Percentiles rank a stretch among this genome's conserved stretches.
phyloP scores from a whole-genome alignment of 2,888 invertebrate genomes.

The Rapana venosa region DNA sequence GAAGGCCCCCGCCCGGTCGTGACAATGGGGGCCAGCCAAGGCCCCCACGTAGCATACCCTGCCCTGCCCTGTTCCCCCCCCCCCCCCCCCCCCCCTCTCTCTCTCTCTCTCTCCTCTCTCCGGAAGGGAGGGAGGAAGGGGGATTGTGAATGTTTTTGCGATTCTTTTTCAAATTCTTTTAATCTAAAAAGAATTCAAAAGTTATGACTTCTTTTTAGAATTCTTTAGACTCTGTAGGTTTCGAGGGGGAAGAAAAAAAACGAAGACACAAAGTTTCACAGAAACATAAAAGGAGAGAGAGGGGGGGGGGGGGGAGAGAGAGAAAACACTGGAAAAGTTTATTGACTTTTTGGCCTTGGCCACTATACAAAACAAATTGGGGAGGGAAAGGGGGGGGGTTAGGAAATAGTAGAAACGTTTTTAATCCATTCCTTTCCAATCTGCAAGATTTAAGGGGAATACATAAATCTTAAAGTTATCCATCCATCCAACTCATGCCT shows the following conservation, averaged over 20 bases:
- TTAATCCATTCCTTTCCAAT: too few species aligned
- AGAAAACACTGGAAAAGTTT: too few species aligned
- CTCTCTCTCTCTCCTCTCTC: neutral
- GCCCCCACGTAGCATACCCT: neutral
- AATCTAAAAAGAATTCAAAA: too few species aligned
- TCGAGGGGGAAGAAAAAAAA: neutral
- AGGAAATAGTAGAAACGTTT: too few species aligned
- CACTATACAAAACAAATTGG: neutral
- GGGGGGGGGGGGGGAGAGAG: neutral
- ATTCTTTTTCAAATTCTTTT: neutral
- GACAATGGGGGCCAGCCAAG: neutral
- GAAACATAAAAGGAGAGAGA: conserved; percentile 1
- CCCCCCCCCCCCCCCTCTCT: neutral
- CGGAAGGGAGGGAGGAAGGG: too few species aligned
- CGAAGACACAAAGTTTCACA: too few species aligned
- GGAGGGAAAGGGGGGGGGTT: neutral
- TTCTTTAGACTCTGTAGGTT: neutral
- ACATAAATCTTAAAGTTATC: too few species aligned
- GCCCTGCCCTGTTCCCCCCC: neutral
- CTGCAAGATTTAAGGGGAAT: too few species aligned
- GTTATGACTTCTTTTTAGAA: neutral
- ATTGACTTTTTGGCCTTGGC: neutral
- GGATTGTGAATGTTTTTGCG: neutral
- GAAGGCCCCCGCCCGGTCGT: neutral
- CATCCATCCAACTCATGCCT: too few species aligned